Conservation (phyloP, 1,140 invertebrate genomes). For the Heterodera schachtii region DNA sequence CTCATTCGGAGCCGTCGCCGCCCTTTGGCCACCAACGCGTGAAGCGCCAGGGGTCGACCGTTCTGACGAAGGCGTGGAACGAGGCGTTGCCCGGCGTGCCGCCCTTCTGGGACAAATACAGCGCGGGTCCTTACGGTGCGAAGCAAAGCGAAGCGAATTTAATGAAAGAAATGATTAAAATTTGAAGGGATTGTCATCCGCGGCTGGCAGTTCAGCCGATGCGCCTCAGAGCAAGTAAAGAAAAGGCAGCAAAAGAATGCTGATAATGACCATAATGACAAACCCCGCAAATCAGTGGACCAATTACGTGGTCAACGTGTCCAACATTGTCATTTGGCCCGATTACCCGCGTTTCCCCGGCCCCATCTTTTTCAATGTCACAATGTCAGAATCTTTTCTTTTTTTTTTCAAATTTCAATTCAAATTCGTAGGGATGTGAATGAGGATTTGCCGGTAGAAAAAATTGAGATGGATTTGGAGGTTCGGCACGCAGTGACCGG, state of each 20-base stretch:
- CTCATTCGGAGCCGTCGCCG: background rate
- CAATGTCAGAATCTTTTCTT: slow-evolving; percentile 43
- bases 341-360: slow-evolving; percentile 65
- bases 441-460: slow-evolving; percentile 62
- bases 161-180: background rate
- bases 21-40: background rate
- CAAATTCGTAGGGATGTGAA: slow-evolving; percentile 44
- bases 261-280: background rate
- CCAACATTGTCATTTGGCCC: slow-evolving; percentile 66
- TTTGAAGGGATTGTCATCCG: slow-evolving; percentile 57
- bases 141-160: background rate
- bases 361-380: slow-evolving; percentile 66
- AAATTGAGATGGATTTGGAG: slow-evolving; percentile 65
- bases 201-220: slow-evolving; percentile 64
- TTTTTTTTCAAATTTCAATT: background rate
- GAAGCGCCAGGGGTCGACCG: slow-evolving; percentile 52
- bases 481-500: slow-evolving; percentile 65
- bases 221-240: slow-evolving; percentile 61
- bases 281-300: slow-evolving; percentile 55
- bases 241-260: background rate
- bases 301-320: slow-evolving; percentile 64
- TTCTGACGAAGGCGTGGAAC: slow-evolving; percentile 56
- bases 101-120: slow-evolving; percentile 65
- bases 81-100: slow-evolving; percentile 61
- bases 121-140: slow-evolving; percentile 57